Percentiles rank a stretch among this genome's conserved stretches.
These are phyloP conservation scores for Pararge aegeria DNA, from an alignment of 1,140 invertebrate species.

Conservation along the genomic window DNA sequence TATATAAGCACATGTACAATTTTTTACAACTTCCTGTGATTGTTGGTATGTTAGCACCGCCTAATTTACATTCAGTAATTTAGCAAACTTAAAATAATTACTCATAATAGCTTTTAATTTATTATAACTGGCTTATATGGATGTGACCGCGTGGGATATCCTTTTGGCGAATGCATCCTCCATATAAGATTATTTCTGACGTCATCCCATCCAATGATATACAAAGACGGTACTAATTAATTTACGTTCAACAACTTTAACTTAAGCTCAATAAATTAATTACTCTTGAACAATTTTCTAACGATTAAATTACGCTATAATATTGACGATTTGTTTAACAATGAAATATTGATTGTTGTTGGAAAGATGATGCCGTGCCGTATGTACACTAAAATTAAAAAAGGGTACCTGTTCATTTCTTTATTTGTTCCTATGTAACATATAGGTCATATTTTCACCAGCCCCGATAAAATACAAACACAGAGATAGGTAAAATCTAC, in stretches of 20 bases:
- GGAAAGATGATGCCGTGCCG: too few species aligned
- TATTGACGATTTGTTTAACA: too few species aligned
- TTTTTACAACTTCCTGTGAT: slow-evolving; percentile 1
- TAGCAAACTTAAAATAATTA: not conserved
- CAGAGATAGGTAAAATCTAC: too few species aligned
- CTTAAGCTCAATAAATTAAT: not conserved
- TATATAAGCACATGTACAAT: too few species aligned
- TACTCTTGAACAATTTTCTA: not conserved
- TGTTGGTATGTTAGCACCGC: not conserved
- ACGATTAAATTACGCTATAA: too few species aligned
- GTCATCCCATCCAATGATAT: not conserved
- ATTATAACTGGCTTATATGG: not conserved
- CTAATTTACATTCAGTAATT: not conserved
- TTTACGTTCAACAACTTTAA: not conserved
- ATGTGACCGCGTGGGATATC: not conserved
- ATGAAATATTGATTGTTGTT: too few species aligned
- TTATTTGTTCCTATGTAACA: too few species aligned
- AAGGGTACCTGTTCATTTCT: too few species aligned
- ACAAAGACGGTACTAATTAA: not conserved
- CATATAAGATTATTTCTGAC: not conserved
- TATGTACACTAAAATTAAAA: too few species aligned
- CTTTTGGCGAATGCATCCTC: not conserved
- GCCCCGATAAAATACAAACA: too few species aligned
- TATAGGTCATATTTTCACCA: too few species aligned
- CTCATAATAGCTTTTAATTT: not conserved